Conservation (phyloP, 2,797 vertebrate genomes). For the Dromococcyx pavoninus region DNA sequence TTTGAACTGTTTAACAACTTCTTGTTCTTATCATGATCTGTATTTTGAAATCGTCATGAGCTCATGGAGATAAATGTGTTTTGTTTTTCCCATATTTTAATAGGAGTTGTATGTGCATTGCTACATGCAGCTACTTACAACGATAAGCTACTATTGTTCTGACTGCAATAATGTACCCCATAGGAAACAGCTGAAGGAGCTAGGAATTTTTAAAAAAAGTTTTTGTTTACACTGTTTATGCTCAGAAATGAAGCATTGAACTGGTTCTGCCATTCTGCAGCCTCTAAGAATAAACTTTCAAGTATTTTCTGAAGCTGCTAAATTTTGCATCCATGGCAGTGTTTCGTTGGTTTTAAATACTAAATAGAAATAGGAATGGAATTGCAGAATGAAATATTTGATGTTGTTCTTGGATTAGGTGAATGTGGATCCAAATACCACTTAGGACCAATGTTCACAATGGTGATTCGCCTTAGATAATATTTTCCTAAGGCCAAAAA, state of each 20-base stretch:
- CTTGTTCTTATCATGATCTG: background rate
- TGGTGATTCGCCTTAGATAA: background rate
- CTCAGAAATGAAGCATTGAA: background rate
- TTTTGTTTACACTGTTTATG: background rate
- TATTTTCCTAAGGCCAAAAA: background rate
- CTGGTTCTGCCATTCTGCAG: background rate
- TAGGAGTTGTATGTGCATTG: background rate
- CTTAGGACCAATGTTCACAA: background rate
- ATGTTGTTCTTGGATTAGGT: background rate
- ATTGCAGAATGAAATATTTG: background rate
- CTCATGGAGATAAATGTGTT: background rate
- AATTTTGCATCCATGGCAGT: background rate
- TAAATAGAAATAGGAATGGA: background rate
- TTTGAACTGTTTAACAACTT: background rate
- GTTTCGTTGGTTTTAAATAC: background rate
- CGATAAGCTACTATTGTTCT: background rate
- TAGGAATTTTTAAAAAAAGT: background rate
- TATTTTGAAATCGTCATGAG: background rate
- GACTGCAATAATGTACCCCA: background rate
- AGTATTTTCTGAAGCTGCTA: background rate
- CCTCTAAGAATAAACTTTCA: background rate
- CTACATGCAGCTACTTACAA: background rate
- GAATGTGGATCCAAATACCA: background rate
- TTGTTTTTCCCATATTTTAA: background rate
- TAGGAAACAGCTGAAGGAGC: background rate